Base-by-base conservation (phyloP, 2,113 vertebrate species). In the Oncorhynchus mykiss region DNA sequence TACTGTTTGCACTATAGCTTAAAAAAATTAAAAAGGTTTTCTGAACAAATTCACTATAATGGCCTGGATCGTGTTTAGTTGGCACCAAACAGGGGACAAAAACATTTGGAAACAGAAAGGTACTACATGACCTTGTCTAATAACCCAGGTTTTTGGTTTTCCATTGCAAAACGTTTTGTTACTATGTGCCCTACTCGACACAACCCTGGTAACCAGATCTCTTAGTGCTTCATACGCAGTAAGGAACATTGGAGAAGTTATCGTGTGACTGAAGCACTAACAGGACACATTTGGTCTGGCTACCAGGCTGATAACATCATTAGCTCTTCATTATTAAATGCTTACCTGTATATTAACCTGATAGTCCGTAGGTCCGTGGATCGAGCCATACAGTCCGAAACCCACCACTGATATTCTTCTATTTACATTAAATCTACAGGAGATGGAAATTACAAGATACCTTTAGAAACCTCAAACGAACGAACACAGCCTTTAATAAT, bases 321-420 rank as follows among this genome's bases (percentile, higher is more conserved):
- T 1, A 34, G 34, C 6, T 34, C 6, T 7, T 34, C 34, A 18
- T 4, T 18, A 54, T 54, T 0, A 8, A 68, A 14, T 31, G 20
- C 7, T 8, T 94, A 98, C 97, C 97, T 98, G 96, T 90, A 98
- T 97, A 89, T 97, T 98, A 89, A 98, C 97, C 93, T 97, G 96
- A 88, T 98, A 98, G 86, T 98, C 97, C 20, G 95, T 96, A 78
- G 96, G 96, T 71, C 97, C 97, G 31, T 98, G 96, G 91, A 98
- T 98, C 83, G 97, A 98, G 73, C 97, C 97, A 83, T 98, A 98
- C 67, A 98, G 91, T 77, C 96, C 97, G 92, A 98, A 98, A 24
- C 97, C 97, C 70, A 98, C 96, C 84, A 98, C 90, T 70, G 93
- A 97, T 92, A 98, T 96, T 92, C 96, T 95, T 93, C 91, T 95